Conservation (phyloP, 2,113 vertebrate species). For the mouse (Mus musculus) region GRCm39 chr17:52590501-52591000, state of each 20-base stretch:
- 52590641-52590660: neutral
- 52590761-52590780: constrained; percentile 10
- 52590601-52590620: neutral
- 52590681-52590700: constrained; percentile 4
- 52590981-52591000: neutral
- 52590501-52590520: neutral
- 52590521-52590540: neutral
- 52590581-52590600: neutral
- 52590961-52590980: neutral
- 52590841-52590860: neutral
- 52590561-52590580: neutral
- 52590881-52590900: neutral
- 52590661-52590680: neutral
- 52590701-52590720: neutral
- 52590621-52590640: neutral
- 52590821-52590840: neutral
- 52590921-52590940: neutral
- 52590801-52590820: neutral
- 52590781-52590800: neutral
- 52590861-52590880: neutral
- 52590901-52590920: neutral
- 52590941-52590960: neutral
- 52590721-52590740: constrained; percentile 14
- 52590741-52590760: neutral
- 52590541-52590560: neutral